A percentile compares a stretch with the other conserved stretches of the same genome.
phyloP scores from a whole-genome alignment of 1,140 invertebrate genomes.

The Colletes latitarsis region DNA sequence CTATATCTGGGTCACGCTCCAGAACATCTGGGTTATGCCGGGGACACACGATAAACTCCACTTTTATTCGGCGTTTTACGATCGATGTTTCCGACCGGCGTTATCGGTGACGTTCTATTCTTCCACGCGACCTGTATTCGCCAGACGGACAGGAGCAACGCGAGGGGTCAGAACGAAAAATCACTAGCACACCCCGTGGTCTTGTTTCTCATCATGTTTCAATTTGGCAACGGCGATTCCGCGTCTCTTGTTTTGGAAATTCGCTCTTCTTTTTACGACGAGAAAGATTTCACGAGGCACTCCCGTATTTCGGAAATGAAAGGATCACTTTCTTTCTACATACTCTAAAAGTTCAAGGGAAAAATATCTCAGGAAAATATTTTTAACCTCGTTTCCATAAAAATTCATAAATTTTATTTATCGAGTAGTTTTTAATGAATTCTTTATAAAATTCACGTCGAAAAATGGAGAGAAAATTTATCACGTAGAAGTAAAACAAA shows the following conservation, averaged over 20 bases:
- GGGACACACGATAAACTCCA: conserved; percentile 59
- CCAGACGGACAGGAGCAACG: neutral
- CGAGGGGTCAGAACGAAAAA: conserved; percentile 33
- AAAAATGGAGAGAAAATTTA: too few species aligned
- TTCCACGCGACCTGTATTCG: conserved; percentile 31
- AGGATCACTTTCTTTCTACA: too few species aligned
- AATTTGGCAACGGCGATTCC: neutral
- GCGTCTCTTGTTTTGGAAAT: neutral
- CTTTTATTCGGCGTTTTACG: conserved; percentile 59
- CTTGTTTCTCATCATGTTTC: neutral
- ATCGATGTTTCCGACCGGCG: conserved; percentile 49
- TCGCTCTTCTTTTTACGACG: too few species aligned
- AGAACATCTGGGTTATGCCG: conserved; percentile 53
- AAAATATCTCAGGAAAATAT: too few species aligned
- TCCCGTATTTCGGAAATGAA: too few species aligned
- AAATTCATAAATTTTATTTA: too few species aligned
- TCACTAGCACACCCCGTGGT: neutral
- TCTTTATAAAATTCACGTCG: too few species aligned
- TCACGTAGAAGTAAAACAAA: too few species aligned
- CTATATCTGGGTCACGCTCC: conserved; percentile 50
- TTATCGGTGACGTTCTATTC: conserved; percentile 53
- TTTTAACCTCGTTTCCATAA: too few species aligned
- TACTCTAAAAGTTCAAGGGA: too few species aligned
- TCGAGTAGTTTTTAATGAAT: too few species aligned
- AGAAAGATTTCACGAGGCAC: too few species aligned